Conservation (phyloP, 1,140 invertebrate species). For the Chlorops oryzae region DNA sequence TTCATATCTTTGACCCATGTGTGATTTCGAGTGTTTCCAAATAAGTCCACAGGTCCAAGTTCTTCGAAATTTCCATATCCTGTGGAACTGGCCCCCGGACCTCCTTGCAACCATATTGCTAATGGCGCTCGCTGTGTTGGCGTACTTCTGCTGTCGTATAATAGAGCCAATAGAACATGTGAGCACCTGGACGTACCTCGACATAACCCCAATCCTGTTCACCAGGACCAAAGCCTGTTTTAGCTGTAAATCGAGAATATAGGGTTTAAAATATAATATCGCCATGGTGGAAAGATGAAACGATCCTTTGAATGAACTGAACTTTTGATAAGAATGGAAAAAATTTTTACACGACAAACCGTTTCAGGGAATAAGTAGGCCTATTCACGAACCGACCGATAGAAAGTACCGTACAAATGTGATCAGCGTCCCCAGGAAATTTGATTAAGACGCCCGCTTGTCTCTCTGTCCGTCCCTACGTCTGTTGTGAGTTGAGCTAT, state of each 20-base stretch:
- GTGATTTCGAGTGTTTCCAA: constrained; percentile 59
- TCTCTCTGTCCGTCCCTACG: no score
- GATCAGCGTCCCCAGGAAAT: no score
- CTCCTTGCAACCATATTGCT: constrained; percentile 74
- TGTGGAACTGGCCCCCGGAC: constrained; percentile 69
- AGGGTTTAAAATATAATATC: no score
- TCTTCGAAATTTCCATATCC: constrained; percentile 75
- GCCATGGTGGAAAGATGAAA: no score
- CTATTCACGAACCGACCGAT: no score
- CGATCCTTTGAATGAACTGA: neutral
- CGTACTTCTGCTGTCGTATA: constrained; percentile 59
- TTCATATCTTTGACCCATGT: constrained; percentile 77
- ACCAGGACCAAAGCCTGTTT: constrained; percentile 52
- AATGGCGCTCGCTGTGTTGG: constrained; percentile 60
- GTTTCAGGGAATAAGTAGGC: no score
- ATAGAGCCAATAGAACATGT: constrained; percentile 83
- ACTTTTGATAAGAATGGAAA: neutral
- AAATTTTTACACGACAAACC: no score
- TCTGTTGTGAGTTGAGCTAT: no score
- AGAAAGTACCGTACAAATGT: no score
- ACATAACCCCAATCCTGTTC: constrained; percentile 66
- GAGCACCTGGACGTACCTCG: constrained; percentile 61
- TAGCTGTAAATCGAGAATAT: constrained; percentile 12
- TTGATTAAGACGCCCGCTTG: no score
- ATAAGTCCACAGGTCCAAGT: constrained; percentile 63